A percentile compares a stretch with the other conserved stretches of the same genome.
These are phyloP conservation scores for Echinarachnius parma DNA, from an alignment of 53 echinoderm and acorn worm species.

Conservation along the genomic window DNA sequence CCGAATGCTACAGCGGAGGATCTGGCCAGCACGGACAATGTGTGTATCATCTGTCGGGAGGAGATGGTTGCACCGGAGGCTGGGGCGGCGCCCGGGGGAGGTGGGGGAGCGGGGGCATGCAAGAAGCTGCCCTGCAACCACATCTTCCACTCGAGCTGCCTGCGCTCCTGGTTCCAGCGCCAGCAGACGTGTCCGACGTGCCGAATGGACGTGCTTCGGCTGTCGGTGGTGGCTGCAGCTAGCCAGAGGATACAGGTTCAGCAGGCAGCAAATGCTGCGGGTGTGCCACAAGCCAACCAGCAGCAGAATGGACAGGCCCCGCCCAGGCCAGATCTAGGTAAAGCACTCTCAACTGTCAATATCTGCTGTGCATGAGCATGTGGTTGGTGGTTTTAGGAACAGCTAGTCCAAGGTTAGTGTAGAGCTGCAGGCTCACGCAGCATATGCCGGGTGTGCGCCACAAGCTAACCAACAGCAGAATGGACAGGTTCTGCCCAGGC, in stretches of 20 bases:
- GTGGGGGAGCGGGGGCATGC: conserved; percentile 59
- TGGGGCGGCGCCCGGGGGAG: conserved; percentile 21
- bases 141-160: conserved; percentile 96
- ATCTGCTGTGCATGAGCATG: too few relatives aligned
- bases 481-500: too few relatives aligned
- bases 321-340: conserved; percentile 25
- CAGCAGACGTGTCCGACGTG: conserved; percentile 98
- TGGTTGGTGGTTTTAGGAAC: too few relatives aligned
- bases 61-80: conserved; percentile 64
- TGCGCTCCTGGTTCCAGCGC: conserved; percentile 97
- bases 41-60: conserved; percentile 98
- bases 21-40: conserved; percentile 80
- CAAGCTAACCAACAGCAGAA: too few relatives aligned
- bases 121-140: conserved; percentile 98
- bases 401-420: too few relatives aligned
- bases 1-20: conserved; percentile 97
- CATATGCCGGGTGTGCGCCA: too few relatives aligned
- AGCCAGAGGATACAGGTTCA: too few relatives aligned
- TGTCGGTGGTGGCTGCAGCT: conserved; percentile 52
- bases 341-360: too few relatives aligned
- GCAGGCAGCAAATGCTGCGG: too few relatives aligned
- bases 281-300: too few relatives aligned
- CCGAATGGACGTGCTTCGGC: conserved; percentile 94
- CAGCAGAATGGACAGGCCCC: conserved; percentile 42
- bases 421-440: too few relatives aligned